Percentiles rank a stretch among this genome's conserved stretches.
These are phyloP conservation scores for Drosophila limbata DNA, from an alignment of 2,888 invertebrate species.

Conservation along the genomic window DNA sequence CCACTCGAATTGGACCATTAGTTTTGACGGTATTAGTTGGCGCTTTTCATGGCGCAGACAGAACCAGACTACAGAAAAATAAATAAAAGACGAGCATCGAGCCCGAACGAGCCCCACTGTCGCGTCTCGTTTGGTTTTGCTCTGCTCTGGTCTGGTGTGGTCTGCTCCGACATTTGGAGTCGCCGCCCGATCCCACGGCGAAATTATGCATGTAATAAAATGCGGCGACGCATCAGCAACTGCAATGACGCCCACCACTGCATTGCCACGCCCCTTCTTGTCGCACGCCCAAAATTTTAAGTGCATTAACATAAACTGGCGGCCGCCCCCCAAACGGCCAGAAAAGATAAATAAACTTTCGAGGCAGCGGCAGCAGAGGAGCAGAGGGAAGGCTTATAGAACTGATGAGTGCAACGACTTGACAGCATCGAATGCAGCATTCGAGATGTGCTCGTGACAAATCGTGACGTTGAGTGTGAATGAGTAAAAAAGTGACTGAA, in stretches of 20 bases:
- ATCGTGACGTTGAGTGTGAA: background rate
- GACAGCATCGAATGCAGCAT: conserved; percentile 44
- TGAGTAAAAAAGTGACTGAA: background rate
- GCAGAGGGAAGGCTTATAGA: background rate
- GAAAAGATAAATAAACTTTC: conserved; percentile 80
- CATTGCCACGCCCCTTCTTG: conserved; percentile 57
- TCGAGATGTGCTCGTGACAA: conserved; percentile 23
- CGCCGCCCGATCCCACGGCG: conserved; percentile 68
- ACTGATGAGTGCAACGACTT: conserved; percentile 85
- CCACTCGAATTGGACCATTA: conserved; percentile 84
- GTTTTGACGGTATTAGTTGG: conserved; percentile 84
- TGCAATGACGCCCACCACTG: conserved; percentile 51
- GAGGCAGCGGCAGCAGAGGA: conserved; percentile 6
- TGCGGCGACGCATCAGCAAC: conserved; percentile 71
- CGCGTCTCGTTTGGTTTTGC: background rate
- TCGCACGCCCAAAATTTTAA: conserved; percentile 75
- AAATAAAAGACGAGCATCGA: conserved; percentile 74
- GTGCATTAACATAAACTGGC: conserved; percentile 83
- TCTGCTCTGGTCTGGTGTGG: conserved; percentile 13
- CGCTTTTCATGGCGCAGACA: conserved; percentile 66
- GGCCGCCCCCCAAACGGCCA: conserved; percentile 37
- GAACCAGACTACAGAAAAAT: conserved; percentile 59
- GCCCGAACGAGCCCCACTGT: conserved; percentile 34
- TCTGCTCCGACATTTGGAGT: conserved; percentile 16
- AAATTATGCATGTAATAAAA: conserved; percentile 85